Evolutionary conservation across 2,797 vertebrate species (phyloP), one percentile per base, ranked within the genome.

Genomic region (Gadopsis marmoratus): DNA sequence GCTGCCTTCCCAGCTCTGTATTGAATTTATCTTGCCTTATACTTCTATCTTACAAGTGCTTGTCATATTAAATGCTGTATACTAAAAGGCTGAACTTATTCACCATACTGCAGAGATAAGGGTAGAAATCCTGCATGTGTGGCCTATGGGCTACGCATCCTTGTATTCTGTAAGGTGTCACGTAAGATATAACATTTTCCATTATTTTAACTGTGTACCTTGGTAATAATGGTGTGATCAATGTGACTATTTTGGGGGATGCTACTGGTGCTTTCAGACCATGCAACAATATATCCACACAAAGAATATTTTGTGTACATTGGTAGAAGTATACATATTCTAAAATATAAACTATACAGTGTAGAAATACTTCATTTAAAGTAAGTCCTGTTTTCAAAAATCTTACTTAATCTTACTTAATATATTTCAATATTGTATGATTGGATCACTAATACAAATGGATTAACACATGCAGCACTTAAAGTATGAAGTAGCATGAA

Each of bases 1-100:
- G 88, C 79, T 31, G 59, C 56, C 50, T 60, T 74, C 80, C 85
- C 78, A 76, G 74, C 37, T 51, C 72, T 74, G 68, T 74, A 54
- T 80, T 67, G 19, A 85, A 86, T 87, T 83, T 11, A 81, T 67
- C 66, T 79, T 53, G 62, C 17, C 12, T 39, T 83, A 64, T 71
- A 33, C 65, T 39, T 60, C 61, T 67, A 60, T 82, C 70, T 77
- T 35, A 48, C 59, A 77, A 85, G 41, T 80, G 68, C 82, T 62
- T 74, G 61, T 76, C 71, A 68, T 71, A 60, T 68, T 56, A 74
- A 67, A 71, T 54, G 26, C 68, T 66, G 37, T 23, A n/a, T 48
- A 31, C 73, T 11, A 83, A 72, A 62, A 56, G n/a, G 56, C 56
- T 82, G 66, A 65, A 50, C 76, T 82, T 26, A 65, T 61, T 63